These are phyloP conservation scores for Mustela erminea DNA, from an alignment of 2,797 vertebrate genomes.

Conservation along the genomic window DNA sequence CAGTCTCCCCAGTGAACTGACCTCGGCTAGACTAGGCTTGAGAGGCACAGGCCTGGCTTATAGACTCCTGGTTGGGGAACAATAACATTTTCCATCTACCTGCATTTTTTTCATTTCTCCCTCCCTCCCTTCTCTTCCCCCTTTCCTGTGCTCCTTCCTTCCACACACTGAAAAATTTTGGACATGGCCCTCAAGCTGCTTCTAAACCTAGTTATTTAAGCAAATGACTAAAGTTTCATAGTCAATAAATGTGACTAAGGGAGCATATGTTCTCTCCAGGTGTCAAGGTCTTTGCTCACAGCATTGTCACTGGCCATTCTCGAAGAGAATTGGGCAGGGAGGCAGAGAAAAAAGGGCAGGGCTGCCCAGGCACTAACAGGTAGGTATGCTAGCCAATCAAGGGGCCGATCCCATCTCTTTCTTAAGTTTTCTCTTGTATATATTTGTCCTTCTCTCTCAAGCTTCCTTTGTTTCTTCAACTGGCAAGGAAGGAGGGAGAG, in stretches of 20 bases:
- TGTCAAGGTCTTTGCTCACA: neutral
- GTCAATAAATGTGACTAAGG: neutral
- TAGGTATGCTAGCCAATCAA: neutral
- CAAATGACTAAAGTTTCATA: neutral
- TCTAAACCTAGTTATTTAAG: neutral
- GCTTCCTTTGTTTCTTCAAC: neutral
- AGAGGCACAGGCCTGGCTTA: neutral
- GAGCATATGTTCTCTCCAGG: neutral
- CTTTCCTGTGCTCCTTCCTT: neutral
- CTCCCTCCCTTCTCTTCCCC: neutral
- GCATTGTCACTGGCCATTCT: neutral
- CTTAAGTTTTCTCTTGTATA: neutral
- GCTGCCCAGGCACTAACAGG: neutral
- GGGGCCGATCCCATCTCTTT: neutral
- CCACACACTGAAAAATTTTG: neutral
- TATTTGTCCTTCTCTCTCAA: neutral
- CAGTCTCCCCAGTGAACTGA: neutral
- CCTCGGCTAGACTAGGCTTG: rapidly evolving
- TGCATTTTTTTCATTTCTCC: neutral
- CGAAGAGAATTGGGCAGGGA: neutral
- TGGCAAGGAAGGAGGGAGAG: neutral
- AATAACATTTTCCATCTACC: neutral
- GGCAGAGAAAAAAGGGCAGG: neutral
- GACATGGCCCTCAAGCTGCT: neutral
- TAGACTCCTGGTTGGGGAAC: neutral